Conservation (phyloP, 2,797 vertebrate genomes). For the Moxostoma hubbsi region DNA sequence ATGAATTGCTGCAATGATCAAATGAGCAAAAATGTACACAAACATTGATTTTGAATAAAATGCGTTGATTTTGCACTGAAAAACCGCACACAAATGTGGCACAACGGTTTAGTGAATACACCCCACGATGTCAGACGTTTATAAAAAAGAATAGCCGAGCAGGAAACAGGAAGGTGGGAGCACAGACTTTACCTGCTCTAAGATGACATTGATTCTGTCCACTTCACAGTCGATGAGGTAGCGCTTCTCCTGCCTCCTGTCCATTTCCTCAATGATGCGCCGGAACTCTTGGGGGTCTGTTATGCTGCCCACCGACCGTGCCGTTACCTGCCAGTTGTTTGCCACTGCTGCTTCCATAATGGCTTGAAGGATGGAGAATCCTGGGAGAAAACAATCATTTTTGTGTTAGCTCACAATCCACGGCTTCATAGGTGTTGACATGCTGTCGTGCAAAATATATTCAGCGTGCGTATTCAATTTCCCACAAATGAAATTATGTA, state of each 20-base stretch:
- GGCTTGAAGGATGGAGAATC: constrained; percentile 97
- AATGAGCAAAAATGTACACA: no score
- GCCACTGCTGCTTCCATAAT: constrained; percentile 99
- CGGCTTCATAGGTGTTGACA: constrained; percentile 11
- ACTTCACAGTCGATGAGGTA: constrained; percentile 98
- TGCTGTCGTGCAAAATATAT: constrained; percentile 23
- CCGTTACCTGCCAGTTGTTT: constrained; percentile 99
- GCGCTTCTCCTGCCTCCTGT: constrained; percentile 96
- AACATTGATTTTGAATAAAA: no score
- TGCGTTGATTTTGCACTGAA: no score
- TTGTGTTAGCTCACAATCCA: constrained; percentile 13
- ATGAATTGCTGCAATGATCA: no score
- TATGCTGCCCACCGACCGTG: constrained; percentile 94
- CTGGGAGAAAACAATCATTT: constrained; percentile 67
- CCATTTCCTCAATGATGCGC: constrained; percentile 99
- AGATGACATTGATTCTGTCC: constrained; percentile 94
- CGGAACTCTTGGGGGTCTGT: constrained; percentile 94
- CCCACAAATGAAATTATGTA: background rate
- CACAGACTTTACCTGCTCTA: constrained; percentile 89
- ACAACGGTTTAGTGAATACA: no score
- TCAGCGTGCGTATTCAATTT: background rate
- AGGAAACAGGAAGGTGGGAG: background rate
- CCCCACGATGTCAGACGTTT: background rate
- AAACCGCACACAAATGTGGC: no score
- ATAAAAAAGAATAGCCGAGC: background rate